Conservation (phyloP, 1,140 invertebrate species). For the Brachionus calyciflorus region DNA sequence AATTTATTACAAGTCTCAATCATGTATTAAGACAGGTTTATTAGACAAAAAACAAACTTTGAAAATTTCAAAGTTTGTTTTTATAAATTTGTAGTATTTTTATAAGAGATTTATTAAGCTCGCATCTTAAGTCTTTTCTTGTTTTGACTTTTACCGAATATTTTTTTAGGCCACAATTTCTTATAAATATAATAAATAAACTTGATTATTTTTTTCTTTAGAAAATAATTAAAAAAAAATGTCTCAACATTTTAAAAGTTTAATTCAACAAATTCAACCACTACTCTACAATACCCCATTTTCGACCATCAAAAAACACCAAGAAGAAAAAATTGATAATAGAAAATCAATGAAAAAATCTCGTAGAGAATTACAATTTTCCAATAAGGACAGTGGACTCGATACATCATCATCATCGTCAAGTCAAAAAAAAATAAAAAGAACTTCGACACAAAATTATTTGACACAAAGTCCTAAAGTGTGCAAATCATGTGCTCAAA, state of each 20-base stretch:
- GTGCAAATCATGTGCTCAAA: not conserved
- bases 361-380: not conserved
- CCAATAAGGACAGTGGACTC: conserved; percentile 8
- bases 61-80: conserved; percentile 37
- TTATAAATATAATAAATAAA: too few relatives aligned
- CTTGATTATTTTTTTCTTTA: not conserved
- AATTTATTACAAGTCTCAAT: conserved; percentile 36
- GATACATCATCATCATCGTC: not conserved
- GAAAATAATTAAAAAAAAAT: not conserved
- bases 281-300: conserved; percentile 9
- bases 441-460: not conserved
- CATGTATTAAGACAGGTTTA: not conserved
- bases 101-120: conserved; percentile 17
- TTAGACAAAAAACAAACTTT: too few relatives aligned
- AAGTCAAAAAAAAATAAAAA: not conserved
- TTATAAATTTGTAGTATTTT: conserved; percentile 17
- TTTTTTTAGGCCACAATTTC: not conserved
- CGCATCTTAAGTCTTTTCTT: not conserved
- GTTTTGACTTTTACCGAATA: not conserved
- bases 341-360: not conserved
- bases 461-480: not conserved
- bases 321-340: not conserved
- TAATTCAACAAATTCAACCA: conserved; percentile 1
- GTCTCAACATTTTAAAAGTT: not conserved
- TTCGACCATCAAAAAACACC: not conserved